phyloP scores from a whole-genome alignment of 2,797 vertebrate species.

The Poeciliopsis paucimaculata region DNA sequence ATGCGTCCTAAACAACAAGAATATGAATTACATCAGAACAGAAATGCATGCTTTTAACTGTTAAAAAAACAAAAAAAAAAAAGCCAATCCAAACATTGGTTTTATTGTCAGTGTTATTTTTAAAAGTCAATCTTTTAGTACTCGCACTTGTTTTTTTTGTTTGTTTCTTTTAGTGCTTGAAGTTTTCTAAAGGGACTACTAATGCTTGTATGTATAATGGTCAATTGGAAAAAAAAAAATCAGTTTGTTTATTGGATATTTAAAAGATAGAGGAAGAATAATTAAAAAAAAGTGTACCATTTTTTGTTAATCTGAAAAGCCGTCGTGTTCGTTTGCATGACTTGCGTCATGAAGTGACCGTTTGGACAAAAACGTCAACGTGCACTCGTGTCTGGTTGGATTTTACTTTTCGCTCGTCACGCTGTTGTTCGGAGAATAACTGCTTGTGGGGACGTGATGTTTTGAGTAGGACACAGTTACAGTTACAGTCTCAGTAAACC shows the following conservation, averaged over 20 bases:
- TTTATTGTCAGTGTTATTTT: conserved; percentile 54
- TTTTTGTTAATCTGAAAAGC: conserved; percentile 47
- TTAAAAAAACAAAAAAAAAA: neutral
- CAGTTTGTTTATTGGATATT: conserved; percentile 52
- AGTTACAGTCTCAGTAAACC: conserved; percentile 57
- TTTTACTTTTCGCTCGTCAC: conserved; percentile 44
- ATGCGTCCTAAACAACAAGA: conserved; percentile 46
- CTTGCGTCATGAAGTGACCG: conserved; percentile 59
- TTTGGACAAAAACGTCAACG: conserved; percentile 47
- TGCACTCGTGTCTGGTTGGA: conserved; percentile 59
- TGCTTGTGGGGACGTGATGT: conserved; percentile 28
- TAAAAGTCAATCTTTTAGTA: conserved; percentile 28
- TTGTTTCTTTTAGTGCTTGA: conserved; percentile 59
- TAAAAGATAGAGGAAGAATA: conserved; percentile 44
- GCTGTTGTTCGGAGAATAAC: conserved; percentile 49
- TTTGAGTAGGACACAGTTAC: conserved; percentile 26
- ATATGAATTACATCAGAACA: conserved; percentile 41
- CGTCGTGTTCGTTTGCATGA: conserved; percentile 68
- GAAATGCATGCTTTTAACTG: conserved; percentile 52
- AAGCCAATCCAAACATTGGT: conserved; percentile 29
- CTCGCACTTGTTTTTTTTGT: conserved; percentile 33
- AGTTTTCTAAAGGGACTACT: conserved; percentile 73
- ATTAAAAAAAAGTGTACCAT: conserved; percentile 40
- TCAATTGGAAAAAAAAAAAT: conserved; percentile 47
- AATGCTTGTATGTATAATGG: conserved; percentile 57